Evolutionary conservation across 1,140 invertebrate genomes (phyloP).

Genomic region (Sarcophaga bullata): DNA sequence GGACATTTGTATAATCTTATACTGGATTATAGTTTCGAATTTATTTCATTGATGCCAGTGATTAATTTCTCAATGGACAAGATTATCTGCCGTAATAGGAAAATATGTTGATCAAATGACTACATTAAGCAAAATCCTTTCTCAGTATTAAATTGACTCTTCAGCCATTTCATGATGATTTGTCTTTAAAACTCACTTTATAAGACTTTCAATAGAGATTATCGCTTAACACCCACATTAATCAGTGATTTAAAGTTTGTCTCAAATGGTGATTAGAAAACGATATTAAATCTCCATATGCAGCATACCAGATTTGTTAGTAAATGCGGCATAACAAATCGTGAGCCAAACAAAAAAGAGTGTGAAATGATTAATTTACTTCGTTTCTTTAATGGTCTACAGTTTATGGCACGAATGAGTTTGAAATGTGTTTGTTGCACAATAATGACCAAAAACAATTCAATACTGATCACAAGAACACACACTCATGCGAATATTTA

Average conservation of each 20-base stretch:
- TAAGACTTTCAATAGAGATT: not conserved
- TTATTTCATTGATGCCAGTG: no score
- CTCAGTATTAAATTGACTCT: no score
- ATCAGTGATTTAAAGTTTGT: not conserved
- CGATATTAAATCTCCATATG: not conserved
- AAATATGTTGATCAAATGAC: no score
- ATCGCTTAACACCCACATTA: slow-evolving; percentile 10
- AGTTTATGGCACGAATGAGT: not conserved
- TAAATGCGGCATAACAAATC: not conserved
- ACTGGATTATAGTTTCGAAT: no score
- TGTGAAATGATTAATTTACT: slow-evolving; percentile 10
- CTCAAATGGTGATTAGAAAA: not conserved
- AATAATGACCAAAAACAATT: not conserved
- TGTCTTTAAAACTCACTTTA: not conserved
- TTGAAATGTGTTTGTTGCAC: not conserved
- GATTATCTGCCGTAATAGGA: no score
- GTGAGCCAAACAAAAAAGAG: not conserved
- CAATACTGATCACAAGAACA: not conserved
- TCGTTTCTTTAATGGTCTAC: not conserved
- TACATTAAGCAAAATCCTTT: no score
- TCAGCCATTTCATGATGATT: not conserved
- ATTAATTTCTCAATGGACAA: no score
- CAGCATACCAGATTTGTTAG: not conserved
- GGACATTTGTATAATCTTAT: no score
- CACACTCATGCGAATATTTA: not conserved